A percentile compares a stretch with the other conserved stretches of the same genome.
These are phyloP conservation scores for Gymnoscopelus microlampas DNA, from an alignment of 2,797 vertebrate species.

Conservation along the genomic window DNA sequence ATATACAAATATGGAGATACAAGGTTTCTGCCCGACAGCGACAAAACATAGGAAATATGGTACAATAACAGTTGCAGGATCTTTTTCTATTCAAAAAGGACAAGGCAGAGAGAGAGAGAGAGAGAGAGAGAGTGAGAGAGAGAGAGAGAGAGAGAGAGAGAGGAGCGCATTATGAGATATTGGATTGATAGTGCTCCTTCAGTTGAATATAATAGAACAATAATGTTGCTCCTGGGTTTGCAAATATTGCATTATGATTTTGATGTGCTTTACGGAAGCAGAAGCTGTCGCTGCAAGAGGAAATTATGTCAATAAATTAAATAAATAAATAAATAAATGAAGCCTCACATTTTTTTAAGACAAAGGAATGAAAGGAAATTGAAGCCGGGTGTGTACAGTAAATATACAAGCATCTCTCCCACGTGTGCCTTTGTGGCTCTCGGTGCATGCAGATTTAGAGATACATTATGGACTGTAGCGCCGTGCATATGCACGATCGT, in stretches of 20 bases:
- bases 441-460: neutral
- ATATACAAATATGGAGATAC: too few relatives aligned
- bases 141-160: too few relatives aligned
- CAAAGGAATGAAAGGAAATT: conserved; percentile 63
- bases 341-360: conserved; percentile 69
- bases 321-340: neutral
- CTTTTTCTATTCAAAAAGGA: conserved; percentile 81
- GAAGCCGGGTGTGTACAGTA: conserved; percentile 28
- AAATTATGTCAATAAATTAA: conserved; percentile 80
- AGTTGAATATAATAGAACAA: conserved; percentile 77
- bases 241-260: conserved; percentile 80
- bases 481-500: neutral
- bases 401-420: conserved; percentile 37
- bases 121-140: too few relatives aligned
- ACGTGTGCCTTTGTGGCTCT: too few relatives aligned
- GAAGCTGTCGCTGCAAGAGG: conserved; percentile 68
- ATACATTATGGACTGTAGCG: neutral
- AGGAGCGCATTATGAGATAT: conserved; percentile 78
- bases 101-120: conserved; percentile 52
- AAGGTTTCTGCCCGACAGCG: too few relatives aligned
- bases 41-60: conserved; percentile 73
- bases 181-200: conserved; percentile 78
- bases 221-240: conserved; percentile 77
- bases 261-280: conserved; percentile 77
- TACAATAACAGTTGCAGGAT: conserved; percentile 70